Evolutionary conservation across 2,113 vertebrate species (phyloP).

Genomic region (human (Homo sapiens)): DNA sequence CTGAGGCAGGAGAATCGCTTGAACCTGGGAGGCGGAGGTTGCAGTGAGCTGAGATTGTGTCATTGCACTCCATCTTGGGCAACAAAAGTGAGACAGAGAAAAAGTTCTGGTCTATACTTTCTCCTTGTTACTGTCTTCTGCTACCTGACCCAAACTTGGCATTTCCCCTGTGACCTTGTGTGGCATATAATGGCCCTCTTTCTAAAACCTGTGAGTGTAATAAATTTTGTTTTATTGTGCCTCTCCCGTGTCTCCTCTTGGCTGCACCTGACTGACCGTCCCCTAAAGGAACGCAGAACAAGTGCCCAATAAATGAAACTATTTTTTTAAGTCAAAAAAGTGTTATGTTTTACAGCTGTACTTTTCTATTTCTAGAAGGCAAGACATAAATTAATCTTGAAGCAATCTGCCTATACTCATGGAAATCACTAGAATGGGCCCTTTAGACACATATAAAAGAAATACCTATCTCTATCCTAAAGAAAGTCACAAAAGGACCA

Average conservation of each 20-base stretch:
- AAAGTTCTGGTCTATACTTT: background rate
- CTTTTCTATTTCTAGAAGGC: conserved; percentile 41
- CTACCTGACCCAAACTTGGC: background rate
- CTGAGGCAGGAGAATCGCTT: too few species aligned
- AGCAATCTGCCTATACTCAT: background rate
- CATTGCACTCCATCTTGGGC: too few species aligned
- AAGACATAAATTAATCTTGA: conserved; percentile 25
- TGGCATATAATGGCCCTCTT: background rate
- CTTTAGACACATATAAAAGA: background rate
- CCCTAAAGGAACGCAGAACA: background rate
- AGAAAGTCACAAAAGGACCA: background rate
- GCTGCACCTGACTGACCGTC: too few species aligned
- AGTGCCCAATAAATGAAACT: background rate
- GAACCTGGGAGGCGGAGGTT: too few species aligned
- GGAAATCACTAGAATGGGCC: background rate
- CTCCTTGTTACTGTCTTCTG: background rate
- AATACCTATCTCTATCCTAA: conserved; percentile 12
- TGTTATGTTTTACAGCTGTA: background rate
- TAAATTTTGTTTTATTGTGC: background rate
- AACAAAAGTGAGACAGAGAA: too few species aligned
- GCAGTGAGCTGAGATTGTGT: too few species aligned
- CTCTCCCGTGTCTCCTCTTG: background rate
- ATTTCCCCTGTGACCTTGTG: background rate
- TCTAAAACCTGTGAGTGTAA: background rate
- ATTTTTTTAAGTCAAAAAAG: background rate